phyloP scores from a whole-genome alignment of 1,140 invertebrate species.

The Lucilia cuprina region DNA sequence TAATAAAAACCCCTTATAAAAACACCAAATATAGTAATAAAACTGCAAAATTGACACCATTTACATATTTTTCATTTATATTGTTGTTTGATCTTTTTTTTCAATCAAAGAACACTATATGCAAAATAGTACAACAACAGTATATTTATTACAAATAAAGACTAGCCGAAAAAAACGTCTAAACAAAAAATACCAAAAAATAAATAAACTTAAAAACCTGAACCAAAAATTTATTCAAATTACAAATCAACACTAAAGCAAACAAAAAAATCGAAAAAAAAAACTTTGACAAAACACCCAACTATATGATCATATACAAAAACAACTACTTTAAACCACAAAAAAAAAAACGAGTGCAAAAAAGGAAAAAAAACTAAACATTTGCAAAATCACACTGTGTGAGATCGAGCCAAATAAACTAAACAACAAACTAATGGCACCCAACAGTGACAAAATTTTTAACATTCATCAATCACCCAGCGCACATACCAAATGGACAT shows the following conservation, averaged over 20 bases:
- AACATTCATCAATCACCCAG: slow-evolving; percentile 34
- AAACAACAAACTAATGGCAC: slow-evolving; percentile 23
- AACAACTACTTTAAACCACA: not conserved
- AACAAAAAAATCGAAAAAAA: not conserved
- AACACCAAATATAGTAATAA: not conserved
- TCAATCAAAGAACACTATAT: not conserved
- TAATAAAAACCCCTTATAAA: not conserved
- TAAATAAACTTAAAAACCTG: not conserved
- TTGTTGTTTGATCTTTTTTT: not conserved
- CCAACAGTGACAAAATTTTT: slow-evolving; percentile 29
- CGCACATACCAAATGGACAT: slow-evolving; percentile 21
- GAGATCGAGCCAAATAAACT: slow-evolving; percentile 19
- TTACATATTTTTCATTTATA: slow-evolving; percentile 14
- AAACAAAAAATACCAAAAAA: not conserved
- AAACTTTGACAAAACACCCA: slow-evolving; percentile 9
- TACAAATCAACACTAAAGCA: slow-evolving; percentile 28
- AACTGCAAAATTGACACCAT: slow-evolving; percentile 20
- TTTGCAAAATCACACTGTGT: slow-evolving; percentile 22
- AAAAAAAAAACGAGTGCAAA: not conserved
- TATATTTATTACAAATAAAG: slow-evolving; percentile 2
- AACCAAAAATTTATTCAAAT: slow-evolving; percentile 28
- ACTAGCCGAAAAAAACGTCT: not conserved
- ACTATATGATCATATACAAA: not conserved
- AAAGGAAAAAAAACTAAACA: not conserved
- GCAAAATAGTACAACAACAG: not conserved